Evolutionary conservation across 2,888 invertebrate genomes (phyloP), one percentile per base, ranked within the genome.

Genomic region (Agonopterix arenella): DNA sequence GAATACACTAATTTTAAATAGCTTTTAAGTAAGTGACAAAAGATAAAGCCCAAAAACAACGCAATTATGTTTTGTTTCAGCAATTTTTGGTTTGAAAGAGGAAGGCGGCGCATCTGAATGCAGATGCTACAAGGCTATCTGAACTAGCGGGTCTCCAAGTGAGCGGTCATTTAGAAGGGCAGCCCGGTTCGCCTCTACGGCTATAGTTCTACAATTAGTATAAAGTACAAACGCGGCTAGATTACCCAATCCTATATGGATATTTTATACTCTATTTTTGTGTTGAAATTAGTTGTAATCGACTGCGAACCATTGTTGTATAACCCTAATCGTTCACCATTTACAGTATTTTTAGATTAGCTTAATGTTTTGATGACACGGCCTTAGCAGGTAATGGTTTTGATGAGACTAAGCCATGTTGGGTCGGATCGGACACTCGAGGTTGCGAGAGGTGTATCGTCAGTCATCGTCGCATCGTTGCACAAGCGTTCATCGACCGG

Each of bases 121-220:
- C 40, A 10, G n/a, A 11, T 40, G 40, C n/a, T 28, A 5, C 28
- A 28, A 28, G 28, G 28, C 28, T 28, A 28, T 28, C 40, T 43
- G 46, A 46, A 44, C 11, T 16, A 16, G 28, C 18, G 43, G 10
- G 48, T 51, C 38, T 11, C 43, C 36, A 44, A 50, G 51, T 46
- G 51, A 52, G 52, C 47, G 52, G 48, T 47, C 16, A 16, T 48
- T 50, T 52, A 50, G 53, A 50, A 52, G 52, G 56, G 53, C 52
- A 44, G n/a, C 49, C 44, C 42, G 42, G 28, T 42, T 11, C 11
- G 42, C 11, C 11, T 42, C n/a, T 42, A 42, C 42, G 8, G 16
- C 11, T 16, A 8, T 8, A 16, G 43, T 13, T 52, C 7, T 16
- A 11, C 43, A 28, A 28, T 28, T 28, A 28, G 28, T 28, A 28